These are phyloP conservation scores for Anoplius nigerrimus DNA, from an alignment of 2,888 invertebrate genomes.

Conservation along the genomic window DNA sequence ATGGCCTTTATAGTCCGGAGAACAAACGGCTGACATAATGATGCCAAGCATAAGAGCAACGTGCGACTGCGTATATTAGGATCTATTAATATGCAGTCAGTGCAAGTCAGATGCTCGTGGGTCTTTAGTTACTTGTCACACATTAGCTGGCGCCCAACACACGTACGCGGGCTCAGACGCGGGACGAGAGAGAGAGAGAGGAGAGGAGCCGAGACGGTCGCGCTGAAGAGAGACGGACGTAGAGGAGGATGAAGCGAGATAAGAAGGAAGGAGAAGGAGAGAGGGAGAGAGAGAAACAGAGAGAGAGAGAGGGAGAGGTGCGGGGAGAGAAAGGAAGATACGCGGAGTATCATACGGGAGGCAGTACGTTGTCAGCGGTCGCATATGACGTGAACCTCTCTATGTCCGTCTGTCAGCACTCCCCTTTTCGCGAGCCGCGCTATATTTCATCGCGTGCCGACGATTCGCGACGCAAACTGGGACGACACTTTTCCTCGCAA, in stretches of 20 bases:
- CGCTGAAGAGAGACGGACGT: not conserved
- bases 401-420: slow-evolving; percentile 39
- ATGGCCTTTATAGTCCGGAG: slow-evolving; percentile 49
- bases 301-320: not conserved
- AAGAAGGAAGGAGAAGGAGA: too few relatives aligned
- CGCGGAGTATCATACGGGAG: not conserved
- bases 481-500: too few relatives aligned
- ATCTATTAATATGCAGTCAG: slow-evolving; percentile 68
- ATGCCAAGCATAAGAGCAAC: slow-evolving; percentile 43
- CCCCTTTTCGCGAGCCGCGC: slow-evolving; percentile 17
- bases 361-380: slow-evolving; percentile 35
- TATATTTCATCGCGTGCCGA: too few relatives aligned
- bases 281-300: not conserved
- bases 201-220: too few relatives aligned
- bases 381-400: slow-evolving; percentile 39
- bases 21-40: slow-evolving; percentile 56
- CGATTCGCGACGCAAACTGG: too few relatives aligned
- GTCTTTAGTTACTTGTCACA: slow-evolving; percentile 68
- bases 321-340: not conserved
- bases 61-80: slow-evolving; percentile 48
- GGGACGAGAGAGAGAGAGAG: not conserved
- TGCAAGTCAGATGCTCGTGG: slow-evolving; percentile 62
- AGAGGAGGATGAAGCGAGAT: not conserved
- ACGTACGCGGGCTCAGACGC: not conserved
- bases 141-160: slow-evolving; percentile 53